Evolutionary conservation across 1,140 invertebrate genomes (phyloP), one percentile per base, ranked within the genome.

Genomic region (Drosophila ogumai): DNA sequence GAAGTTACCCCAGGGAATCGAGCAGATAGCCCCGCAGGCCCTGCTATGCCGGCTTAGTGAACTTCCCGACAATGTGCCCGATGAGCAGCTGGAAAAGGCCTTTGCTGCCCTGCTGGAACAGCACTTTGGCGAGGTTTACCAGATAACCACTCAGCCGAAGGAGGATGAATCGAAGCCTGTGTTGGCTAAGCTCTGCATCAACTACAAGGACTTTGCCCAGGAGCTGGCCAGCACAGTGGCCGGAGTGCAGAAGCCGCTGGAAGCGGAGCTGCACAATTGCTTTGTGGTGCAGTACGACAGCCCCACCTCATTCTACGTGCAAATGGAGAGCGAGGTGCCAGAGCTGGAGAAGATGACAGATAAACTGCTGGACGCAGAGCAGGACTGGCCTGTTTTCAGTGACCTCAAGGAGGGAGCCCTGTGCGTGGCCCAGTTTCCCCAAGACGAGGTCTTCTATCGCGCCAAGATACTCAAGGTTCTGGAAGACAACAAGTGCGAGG

Each of bases 361-460:
- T 15, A 93, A 92, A 69, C 91, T 95, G 59, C 76, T 93, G 5
- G 92, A 94, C 49, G 94, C 93, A 2, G 91, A 94, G 6, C 91
- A 94, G 47, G 91, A 94, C 43, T 94, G 94, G 50, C 91, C 94
- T 13, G 63, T 75, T 1, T 85, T 94, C 1, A 73, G 91, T 0
- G 92, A 95, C 19, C 68, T 94, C 0, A 88, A 93, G 63, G 93
- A 94, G 17, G 95, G 94, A 3, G 91, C 93, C 0, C 17, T 95
- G 0, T 95, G 95, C 67, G 94, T 95, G 22, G 95, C 95, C n/a
- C 94, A 95, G 68, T 96, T 94, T 84, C 92, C 94, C 0, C 94
- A 95, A 22, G 95, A 96, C 71, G 93, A 93, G 22, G 91, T 93
- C 10, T 96, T 94, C 94, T 96, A 96, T 72, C 93, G 96, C 52